phyloP scores from a whole-genome alignment of 1,140 invertebrate species.

The Apis mellifera region DNA sequence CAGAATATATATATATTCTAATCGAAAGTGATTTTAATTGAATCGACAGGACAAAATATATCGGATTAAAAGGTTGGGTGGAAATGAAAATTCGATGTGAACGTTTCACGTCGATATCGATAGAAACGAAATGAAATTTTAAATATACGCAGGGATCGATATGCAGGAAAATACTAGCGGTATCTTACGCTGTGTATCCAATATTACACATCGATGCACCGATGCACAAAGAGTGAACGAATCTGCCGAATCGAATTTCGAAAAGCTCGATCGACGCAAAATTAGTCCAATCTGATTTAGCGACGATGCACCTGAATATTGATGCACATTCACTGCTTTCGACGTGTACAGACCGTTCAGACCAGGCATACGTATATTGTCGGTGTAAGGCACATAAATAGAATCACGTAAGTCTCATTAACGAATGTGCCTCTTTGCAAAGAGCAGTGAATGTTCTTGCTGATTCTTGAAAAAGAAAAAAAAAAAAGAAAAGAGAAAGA shows the following conservation, averaged over 20 bases:
- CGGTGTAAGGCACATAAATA: neutral
- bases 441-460: neutral
- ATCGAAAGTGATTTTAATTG: neutral
- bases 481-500: neutral
- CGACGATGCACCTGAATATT: neutral
- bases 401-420: neutral
- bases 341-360: neutral
- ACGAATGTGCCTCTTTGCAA: too few species aligned
- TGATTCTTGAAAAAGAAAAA: neutral
- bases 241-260: neutral
- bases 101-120: neutral
- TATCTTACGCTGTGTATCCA: neutral
- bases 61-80: neutral
- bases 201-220: neutral
- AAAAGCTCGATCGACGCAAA: neutral
- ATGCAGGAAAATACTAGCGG: conserved; percentile 5
- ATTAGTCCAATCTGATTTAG: neutral
- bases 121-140: neutral
- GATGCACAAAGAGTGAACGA: neutral
- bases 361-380: neutral
- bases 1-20: neutral
- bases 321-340: conserved; percentile 31
- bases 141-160: neutral
- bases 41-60: neutral
- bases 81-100: too few species aligned